These are phyloP conservation scores for Ahaetulla prasina DNA, from an alignment of 2,113 vertebrate species.

Conservation along the genomic window DNA sequence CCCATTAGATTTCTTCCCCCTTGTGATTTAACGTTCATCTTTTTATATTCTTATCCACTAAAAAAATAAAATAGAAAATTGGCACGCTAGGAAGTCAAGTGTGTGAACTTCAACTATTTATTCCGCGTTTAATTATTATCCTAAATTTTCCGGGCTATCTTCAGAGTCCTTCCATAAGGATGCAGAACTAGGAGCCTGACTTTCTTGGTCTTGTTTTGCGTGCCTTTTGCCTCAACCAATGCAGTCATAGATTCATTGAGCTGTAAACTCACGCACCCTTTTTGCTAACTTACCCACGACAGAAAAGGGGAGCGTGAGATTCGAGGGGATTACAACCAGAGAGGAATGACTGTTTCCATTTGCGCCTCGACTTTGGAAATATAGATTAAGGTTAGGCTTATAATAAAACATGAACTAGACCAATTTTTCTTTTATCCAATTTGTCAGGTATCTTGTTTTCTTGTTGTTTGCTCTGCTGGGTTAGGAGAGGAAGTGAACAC, in stretches of 20 bases:
- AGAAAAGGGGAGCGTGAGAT: background rate
- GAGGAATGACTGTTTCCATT: background rate
- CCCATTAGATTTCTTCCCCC: background rate
- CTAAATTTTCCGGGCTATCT: background rate
- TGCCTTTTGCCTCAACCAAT: background rate
- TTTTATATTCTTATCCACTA: background rate
- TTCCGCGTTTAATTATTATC: background rate
- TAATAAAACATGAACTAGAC: background rate
- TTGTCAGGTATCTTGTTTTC: background rate
- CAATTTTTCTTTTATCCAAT: background rate
- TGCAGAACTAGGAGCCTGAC: background rate
- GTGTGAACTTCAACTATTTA: background rate
- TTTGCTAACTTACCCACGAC: background rate
- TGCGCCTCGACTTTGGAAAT: background rate
- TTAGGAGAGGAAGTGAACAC: constrained; percentile 79
- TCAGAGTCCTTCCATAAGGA: background rate
- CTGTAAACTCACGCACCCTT: background rate
- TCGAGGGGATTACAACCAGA: background rate
- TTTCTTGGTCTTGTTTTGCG: background rate
- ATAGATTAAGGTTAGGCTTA: background rate
- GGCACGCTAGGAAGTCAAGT: background rate
- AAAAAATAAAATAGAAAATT: background rate
- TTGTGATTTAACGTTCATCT: background rate
- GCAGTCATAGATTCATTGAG: background rate
- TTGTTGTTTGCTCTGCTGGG: background rate